phyloP scores from a whole-genome alignment of 1,140 invertebrate species.

The Cheumatopsyche charites region DNA sequence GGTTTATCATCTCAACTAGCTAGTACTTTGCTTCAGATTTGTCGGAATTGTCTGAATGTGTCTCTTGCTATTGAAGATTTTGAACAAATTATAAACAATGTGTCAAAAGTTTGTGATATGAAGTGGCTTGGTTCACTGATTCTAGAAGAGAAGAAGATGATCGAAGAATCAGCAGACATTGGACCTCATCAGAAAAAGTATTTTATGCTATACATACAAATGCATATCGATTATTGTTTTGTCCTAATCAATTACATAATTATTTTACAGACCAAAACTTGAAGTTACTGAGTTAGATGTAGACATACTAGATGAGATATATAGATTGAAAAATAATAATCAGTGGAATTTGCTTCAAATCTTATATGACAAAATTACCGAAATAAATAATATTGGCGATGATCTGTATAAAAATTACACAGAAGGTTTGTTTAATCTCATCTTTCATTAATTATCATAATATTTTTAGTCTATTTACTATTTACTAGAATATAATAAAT shows the following conservation, averaged over 20 bases:
- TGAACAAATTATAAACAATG: conserved; percentile 4
- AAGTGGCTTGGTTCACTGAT: conserved; percentile 41
- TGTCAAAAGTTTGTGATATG: conserved; percentile 18
- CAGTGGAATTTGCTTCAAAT: conserved; percentile 13
- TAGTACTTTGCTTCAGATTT: conserved; percentile 36
- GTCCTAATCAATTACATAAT: background rate
- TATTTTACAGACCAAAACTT: conserved; percentile 13
- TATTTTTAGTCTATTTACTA: too few species aligned
- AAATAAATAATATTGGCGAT: background rate
- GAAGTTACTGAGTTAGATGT: background rate
- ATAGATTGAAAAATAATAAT: background rate
- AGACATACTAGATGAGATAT: background rate
- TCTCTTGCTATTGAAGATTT: conserved; percentile 8
- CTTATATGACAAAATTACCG: conserved; percentile 1
- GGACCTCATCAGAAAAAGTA: conserved; percentile 30
- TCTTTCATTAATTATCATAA: conserved; percentile 5
- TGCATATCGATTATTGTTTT: background rate
- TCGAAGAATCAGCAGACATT: background rate
- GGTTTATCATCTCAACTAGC: background rate
- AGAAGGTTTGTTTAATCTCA: conserved; percentile 33
- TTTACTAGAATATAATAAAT: too few species aligned
- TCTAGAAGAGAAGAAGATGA: conserved; percentile 37
- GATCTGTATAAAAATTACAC: conserved; percentile 28
- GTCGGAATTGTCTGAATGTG: conserved; percentile 31
- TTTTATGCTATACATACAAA: background rate